phyloP scores from a whole-genome alignment of 2,113 vertebrate species.

The Oryctolagus cuniculus region mOryCun1.1 NC_091437.1:3575501-3576000 shows the following conservation, averaged over 20 bases:
- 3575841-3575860: not conserved
- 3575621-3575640: not conserved
- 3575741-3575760: accelerated
- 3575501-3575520: not conserved
- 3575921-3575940: not conserved
- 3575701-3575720: not conserved
- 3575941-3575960: not conserved
- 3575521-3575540: not conserved
- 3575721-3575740: not conserved
- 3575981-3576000: not conserved
- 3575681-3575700: not conserved
- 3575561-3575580: not conserved
- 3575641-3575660: not conserved
- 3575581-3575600: not conserved
- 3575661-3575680: not conserved
- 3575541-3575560: not conserved
- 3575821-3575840: not conserved
- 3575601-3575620: not conserved
- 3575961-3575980: not conserved
- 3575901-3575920: not conserved
- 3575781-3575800: not conserved
- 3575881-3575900: not conserved
- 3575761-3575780: not conserved
- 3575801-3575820: not conserved
- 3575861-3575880: not conserved